Percentiles rank a stretch among this genome's conserved stretches.
These are phyloP conservation scores for Sebastolobus altivelis DNA, from an alignment of 2,797 vertebrate genomes.

Conservation along the genomic window DNA sequence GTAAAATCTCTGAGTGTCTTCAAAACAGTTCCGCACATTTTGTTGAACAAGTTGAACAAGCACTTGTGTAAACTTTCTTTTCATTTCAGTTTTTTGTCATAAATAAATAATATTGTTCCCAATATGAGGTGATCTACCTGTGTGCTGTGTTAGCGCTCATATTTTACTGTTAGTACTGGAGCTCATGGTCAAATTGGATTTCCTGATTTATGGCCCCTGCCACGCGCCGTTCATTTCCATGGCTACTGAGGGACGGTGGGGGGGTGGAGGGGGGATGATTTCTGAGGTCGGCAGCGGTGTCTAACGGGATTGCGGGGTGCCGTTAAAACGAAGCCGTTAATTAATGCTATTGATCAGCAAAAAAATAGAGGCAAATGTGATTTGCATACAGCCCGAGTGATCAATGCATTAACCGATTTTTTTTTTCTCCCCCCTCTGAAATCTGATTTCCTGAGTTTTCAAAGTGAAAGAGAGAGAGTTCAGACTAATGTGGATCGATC, in stretches of 20 bases:
- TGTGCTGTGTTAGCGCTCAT: slow-evolving; percentile 73
- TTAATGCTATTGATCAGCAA: slow-evolving; percentile 88
- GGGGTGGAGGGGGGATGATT: slow-evolving; percentile 63
- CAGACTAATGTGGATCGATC: slow-evolving; percentile 87
- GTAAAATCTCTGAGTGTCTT: background rate
- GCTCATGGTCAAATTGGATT: slow-evolving; percentile 87
- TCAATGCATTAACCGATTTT: slow-evolving; percentile 90
- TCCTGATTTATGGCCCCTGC: slow-evolving; percentile 81
- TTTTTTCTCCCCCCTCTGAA: slow-evolving; percentile 75
- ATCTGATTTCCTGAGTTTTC: slow-evolving; percentile 89
- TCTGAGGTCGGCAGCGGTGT: slow-evolving; percentile 79
- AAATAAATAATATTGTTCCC: slow-evolving; percentile 59
- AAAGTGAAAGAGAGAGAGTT: slow-evolving; percentile 84
- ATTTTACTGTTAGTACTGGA: slow-evolving; percentile 78
- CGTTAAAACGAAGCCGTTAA: slow-evolving; percentile 88
- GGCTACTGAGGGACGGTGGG: slow-evolving; percentile 68
- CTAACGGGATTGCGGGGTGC: slow-evolving; percentile 83
- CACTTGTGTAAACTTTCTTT: slow-evolving; percentile 47
- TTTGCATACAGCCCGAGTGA: slow-evolving; percentile 86
- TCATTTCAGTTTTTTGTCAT: slow-evolving; percentile 29
- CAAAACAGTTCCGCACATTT: slow-evolving; percentile 9
- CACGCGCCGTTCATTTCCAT: slow-evolving; percentile 80
- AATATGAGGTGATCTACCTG: slow-evolving; percentile 74
- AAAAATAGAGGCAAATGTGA: slow-evolving; percentile 87
- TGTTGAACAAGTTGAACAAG: slow-evolving; percentile 14